Evolutionary conservation across 30 jellyfish, hydroid and myxozoan genomes (phyloP), one percentile per base, ranked within the genome.

Genomic region (Hydractinia symbiolongicarpus): DNA sequence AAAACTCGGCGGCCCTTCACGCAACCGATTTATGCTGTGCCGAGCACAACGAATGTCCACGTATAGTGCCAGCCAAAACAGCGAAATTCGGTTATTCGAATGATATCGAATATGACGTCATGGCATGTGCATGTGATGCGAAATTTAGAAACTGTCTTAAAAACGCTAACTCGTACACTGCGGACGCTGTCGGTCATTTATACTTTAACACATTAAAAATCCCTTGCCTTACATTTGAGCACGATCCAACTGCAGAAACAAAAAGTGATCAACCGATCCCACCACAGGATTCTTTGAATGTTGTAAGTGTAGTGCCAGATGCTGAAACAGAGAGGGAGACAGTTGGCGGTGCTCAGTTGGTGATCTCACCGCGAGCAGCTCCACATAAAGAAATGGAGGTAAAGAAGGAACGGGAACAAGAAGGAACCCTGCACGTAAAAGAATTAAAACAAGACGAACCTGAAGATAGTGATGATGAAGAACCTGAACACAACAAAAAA

Each of bases 41-140:
- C 57, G 95, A 86, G 61, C 98, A 91, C 56, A 90, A 91, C 73
- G 82, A 81, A 13, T 91, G 98, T 61, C 95, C 93, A 78, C 55
- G 88, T 54, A 84, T 84, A 11, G 92, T 91, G 40, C 95, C 98
- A 4, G 91, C 98, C 81, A 82, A 86, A 60, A 58, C 84, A 55
- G 84, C 82, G 53, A 82, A 82, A 56, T 91, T 40, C 76, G 96
- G 96, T 11, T 91, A 73, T 83, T 62, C 56, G 15, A 91, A 91
- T 76, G 95, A 78, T 19, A 73, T 78, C 17, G 98, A 91, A 52
- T 91, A 91, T 76, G 88, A 88, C 67, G 76, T 91, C 6, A 87
- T 82, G 84, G 98, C 94, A 55, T 91, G 98, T 84, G 88, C 86
- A 68, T 91, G 98, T 71, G 98, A 91, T 68, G 98, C 94, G 51